A percentile compares a stretch with the other conserved stretches of the same genome.
Evolutionary conservation across 2,888 invertebrate genomes (phyloP).

Genomic region (Eurytoma adleriae): DNA sequence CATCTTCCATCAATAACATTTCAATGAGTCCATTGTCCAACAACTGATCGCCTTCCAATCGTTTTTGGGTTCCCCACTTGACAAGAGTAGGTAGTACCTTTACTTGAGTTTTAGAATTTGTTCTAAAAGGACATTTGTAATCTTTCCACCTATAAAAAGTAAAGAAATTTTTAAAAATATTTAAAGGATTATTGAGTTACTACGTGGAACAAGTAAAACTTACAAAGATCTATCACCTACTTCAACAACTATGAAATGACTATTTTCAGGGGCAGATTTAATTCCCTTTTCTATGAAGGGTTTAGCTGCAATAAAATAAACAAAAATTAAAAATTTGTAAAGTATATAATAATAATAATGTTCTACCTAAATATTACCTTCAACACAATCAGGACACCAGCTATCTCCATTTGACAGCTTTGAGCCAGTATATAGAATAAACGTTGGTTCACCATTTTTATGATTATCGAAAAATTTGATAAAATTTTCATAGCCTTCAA

Average conservation of each 20-base stretch:
- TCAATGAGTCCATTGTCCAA: slow-evolving; percentile 85
- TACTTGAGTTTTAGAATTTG: slow-evolving; percentile 83
- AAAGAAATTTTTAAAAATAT: neutral
- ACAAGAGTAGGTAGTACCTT: slow-evolving; percentile 90
- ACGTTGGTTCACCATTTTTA: slow-evolving; percentile 75
- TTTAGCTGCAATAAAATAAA: slow-evolving; percentile 80
- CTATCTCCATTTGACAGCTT: slow-evolving; percentile 83
- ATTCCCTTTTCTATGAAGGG: slow-evolving; percentile 85
- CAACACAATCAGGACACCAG: slow-evolving; percentile 94
- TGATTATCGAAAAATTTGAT: slow-evolving; percentile 78
- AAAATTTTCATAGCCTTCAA: slow-evolving; percentile 82
- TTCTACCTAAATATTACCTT: slow-evolving; percentile 78
- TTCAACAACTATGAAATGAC: slow-evolving; percentile 85
- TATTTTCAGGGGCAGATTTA: slow-evolving; percentile 79
- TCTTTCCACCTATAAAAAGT: slow-evolving; percentile 88
- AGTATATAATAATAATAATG: slow-evolving; percentile 17
- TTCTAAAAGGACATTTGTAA: slow-evolving; percentile 87
- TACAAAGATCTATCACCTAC: slow-evolving; percentile 87
- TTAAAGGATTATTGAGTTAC: too few relatives aligned
- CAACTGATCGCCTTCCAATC: slow-evolving; percentile 88
- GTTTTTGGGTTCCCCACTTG: slow-evolving; percentile 87
- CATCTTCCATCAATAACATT: slow-evolving; percentile 88
- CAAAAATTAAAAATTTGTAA: slow-evolving; percentile 11
- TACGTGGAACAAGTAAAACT: slow-evolving; percentile 72
- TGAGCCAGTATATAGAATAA: slow-evolving; percentile 83